Conservation (phyloP, 2,797 vertebrate genomes). For the Trachurus trachurus region DNA sequence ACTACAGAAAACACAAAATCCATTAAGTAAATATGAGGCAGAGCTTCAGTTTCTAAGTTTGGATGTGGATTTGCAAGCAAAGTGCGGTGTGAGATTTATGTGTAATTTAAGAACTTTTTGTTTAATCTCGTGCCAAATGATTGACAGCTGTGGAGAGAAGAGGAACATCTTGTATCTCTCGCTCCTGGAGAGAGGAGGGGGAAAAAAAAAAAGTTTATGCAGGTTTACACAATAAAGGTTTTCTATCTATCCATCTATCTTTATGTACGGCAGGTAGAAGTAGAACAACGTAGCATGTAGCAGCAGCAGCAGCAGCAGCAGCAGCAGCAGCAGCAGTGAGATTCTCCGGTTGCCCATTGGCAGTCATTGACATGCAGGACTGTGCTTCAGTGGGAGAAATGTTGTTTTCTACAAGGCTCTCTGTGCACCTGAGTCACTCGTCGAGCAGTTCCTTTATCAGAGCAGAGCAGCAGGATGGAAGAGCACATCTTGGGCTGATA, state of each 20-base stretch:
- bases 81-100: not conserved
- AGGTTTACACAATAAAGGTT: slow-evolving; percentile 26
- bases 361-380: slow-evolving; percentile 77
- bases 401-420: slow-evolving; percentile 75
- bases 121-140: slow-evolving; percentile 2
- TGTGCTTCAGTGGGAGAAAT: slow-evolving; percentile 75
- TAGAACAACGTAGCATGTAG: slow-evolving; percentile 36
- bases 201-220: not conserved
- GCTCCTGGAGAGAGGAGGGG: not conserved
- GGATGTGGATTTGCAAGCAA: not conserved
- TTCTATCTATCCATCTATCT: slow-evolving; percentile 9
- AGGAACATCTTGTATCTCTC: slow-evolving; percentile 3
- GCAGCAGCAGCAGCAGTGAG: slow-evolving; percentile 1
- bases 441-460: slow-evolving; percentile 82
- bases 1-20: not conserved
- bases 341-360: slow-evolving; percentile 57
- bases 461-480: slow-evolving; percentile 82
- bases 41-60: not conserved
- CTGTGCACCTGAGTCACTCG: slow-evolving; percentile 78
- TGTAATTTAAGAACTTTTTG: slow-evolving; percentile 9
- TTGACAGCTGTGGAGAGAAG: not conserved
- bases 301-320: slow-evolving; percentile 8
- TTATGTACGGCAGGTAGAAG: slow-evolving; percentile 12
- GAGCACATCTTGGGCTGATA: slow-evolving; percentile 84
- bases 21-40: not conserved